Percentiles rank a stretch among this genome's conserved stretches.
phyloP scores from a whole-genome alignment of 2,888 invertebrate genomes.

The Busseola fusca region DNA sequence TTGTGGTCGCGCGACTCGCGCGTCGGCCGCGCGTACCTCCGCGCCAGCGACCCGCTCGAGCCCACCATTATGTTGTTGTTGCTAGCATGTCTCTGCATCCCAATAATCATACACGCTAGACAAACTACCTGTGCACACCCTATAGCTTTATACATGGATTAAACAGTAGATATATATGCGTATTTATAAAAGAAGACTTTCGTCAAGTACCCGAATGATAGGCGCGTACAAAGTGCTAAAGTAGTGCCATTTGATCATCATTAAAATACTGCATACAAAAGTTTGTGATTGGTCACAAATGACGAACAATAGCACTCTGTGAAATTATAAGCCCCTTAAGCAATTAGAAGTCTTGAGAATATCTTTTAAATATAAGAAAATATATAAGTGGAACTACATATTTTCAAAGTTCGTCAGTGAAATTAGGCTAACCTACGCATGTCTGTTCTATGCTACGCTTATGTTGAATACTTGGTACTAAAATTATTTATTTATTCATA shows the following conservation, averaged over 20 bases:
- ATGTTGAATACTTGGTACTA: slow-evolving; percentile 13
- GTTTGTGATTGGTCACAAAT: slow-evolving; percentile 14
- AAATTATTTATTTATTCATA: slow-evolving; percentile 22
- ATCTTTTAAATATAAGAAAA: slow-evolving; percentile 59
- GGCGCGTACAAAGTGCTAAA: slow-evolving; percentile 70
- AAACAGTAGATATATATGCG: slow-evolving; percentile 53
- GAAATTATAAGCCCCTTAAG: slow-evolving; percentile 75
- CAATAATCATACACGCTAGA: slow-evolving; percentile 82
- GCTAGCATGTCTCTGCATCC: slow-evolving; percentile 89
- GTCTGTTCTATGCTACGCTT: slow-evolving; percentile 50
- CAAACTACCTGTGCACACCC: slow-evolving; percentile 82
- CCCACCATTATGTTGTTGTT: slow-evolving; percentile 89
- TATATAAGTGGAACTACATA: slow-evolving; percentile 56
- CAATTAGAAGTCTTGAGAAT: slow-evolving; percentile 65
- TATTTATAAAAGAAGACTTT: slow-evolving; percentile 47
- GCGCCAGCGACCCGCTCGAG: slow-evolving; percentile 86
- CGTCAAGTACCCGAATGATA: slow-evolving; percentile 58
- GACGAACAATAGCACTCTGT: slow-evolving; percentile 72
- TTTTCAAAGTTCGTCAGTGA: slow-evolving; percentile 67
- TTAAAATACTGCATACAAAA: slow-evolving; percentile 10
- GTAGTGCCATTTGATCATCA: slow-evolving; percentile 55
- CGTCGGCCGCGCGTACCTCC: slow-evolving; percentile 83
- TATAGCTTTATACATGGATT: slow-evolving; percentile 60
- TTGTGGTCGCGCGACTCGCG: slow-evolving; percentile 80
- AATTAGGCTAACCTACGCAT: slow-evolving; percentile 71